phyloP scores from a whole-genome alignment of 2,113 vertebrate species.

The Oophaga pumilio region DNA sequence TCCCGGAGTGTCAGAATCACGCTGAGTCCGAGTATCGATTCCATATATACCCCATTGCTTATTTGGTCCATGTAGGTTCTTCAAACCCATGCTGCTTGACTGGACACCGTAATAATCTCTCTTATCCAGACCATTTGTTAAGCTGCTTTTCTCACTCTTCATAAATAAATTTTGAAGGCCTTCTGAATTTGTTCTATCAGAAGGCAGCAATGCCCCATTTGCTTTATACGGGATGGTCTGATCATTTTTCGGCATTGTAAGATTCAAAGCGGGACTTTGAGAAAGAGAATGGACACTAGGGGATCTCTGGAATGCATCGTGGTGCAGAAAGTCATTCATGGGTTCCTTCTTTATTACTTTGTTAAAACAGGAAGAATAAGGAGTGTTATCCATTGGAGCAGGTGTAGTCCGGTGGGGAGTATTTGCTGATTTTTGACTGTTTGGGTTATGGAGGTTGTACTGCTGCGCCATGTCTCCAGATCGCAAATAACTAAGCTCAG shows the following conservation, averaged over 20 bases:
- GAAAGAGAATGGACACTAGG: slow-evolving; percentile 55
- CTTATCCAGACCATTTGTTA: slow-evolving; percentile 31
- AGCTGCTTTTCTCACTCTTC: slow-evolving; percentile 63
- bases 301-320: slow-evolving; percentile 69
- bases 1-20: slow-evolving; percentile 59
- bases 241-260: slow-evolving; percentile 60
- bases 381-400: slow-evolving; percentile 67
- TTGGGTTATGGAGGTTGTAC: slow-evolving; percentile 74
- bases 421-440: slow-evolving; percentile 64
- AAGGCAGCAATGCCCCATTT: slow-evolving; percentile 68
- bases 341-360: slow-evolving; percentile 92
- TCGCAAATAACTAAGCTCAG: slow-evolving; percentile 69
- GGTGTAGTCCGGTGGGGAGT: slow-evolving; percentile 67
- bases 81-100: slow-evolving; percentile 70
- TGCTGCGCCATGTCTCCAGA: slow-evolving; percentile 71
- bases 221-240: slow-evolving; percentile 75
- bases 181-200: slow-evolving; percentile 72
- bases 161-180: slow-evolving; percentile 69
- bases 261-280: background rate
- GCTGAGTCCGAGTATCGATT: slow-evolving; percentile 53
- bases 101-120: slow-evolving; percentile 64
- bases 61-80: slow-evolving; percentile 71
- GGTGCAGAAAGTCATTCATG: slow-evolving; percentile 73
- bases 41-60: slow-evolving; percentile 66
- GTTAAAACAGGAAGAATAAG: slow-evolving; percentile 70